A percentile compares a stretch with the other conserved stretches of the same genome.
Conservation (phyloP, 2,113 vertebrate genomes). For the Seriola quinqueradiata region DNA sequence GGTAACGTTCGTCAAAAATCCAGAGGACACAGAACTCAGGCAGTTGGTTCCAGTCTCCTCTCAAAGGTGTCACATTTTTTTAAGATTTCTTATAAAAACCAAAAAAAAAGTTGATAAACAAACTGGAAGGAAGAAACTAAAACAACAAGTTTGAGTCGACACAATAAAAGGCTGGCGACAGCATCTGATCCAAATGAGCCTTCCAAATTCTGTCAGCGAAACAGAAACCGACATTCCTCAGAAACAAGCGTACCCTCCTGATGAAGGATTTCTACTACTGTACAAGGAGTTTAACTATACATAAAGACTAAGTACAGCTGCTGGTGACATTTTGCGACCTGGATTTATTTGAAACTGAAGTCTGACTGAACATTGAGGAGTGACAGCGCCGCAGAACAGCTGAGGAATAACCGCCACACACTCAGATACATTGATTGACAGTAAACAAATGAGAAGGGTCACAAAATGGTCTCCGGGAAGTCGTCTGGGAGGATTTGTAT, state of each 20-base stretch:
- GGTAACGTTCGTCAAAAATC: no score
- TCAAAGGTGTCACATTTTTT: conserved; percentile 34
- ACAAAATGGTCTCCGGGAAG: neutral
- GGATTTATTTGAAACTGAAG: neutral
- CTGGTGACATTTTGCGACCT: conserved; percentile 4
- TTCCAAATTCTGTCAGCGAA: conserved; percentile 19
- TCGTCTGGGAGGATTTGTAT: neutral
- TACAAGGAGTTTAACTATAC: neutral
- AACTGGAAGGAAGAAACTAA: conserved; percentile 8
- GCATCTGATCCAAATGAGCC: conserved; percentile 14
- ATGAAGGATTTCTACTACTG: conserved; percentile 33
- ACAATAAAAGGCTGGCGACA: neutral
- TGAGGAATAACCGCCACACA: neutral
- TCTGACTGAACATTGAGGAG: neutral
- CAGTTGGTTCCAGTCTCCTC: conserved; percentile 10
- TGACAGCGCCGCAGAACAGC: neutral
- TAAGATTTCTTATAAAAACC: conserved; percentile 72
- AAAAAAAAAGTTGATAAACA: conserved; percentile 50
- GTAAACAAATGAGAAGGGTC: neutral
- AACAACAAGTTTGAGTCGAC: neutral
- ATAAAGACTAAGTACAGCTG: neutral
- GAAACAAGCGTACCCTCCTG: neutral
- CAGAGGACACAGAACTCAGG: neutral
- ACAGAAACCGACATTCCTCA: conserved; percentile 66
- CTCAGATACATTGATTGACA: neutral